phyloP scores from a whole-genome alignment of 2,113 vertebrate species.

The Anarhynchus alexandrinus region DNA sequence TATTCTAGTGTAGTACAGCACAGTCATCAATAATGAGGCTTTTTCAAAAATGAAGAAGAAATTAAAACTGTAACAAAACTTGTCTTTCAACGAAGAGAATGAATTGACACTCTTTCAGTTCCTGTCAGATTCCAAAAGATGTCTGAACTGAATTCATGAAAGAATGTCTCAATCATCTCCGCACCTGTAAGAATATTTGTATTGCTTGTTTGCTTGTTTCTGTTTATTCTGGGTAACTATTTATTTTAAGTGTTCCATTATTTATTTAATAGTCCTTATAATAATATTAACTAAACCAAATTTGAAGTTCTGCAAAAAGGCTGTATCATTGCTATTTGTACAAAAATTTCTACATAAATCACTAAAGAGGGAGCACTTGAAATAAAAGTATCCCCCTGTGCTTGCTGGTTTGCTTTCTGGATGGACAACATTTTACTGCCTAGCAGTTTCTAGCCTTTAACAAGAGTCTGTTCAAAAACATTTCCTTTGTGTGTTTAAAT shows the following conservation, averaged over 20 bases:
- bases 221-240: not conserved
- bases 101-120: conserved; percentile 13
- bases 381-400: not conserved
- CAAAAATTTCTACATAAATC: not conserved
- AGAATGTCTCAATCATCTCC: not conserved
- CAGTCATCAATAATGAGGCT: not conserved
- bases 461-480: not conserved
- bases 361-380: not conserved
- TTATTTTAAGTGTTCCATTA: not conserved
- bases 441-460: not conserved
- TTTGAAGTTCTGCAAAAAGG: not conserved
- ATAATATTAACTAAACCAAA: not conserved
- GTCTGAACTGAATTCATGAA: conserved; percentile 1
- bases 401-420: conserved; percentile 15
- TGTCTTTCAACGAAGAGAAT: not conserved
- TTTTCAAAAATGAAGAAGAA: not conserved
- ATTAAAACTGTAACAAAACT: not conserved
- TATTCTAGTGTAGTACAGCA: not conserved
- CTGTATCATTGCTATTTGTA: not conserved
- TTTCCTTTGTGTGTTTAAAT: not conserved
- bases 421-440: not conserved
- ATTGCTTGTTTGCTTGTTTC: not conserved
- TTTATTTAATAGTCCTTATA: not conserved
- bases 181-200: not conserved
- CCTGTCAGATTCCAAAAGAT: not conserved